Conservation (phyloP, 2,797 vertebrate genomes). For the Oreochromis mossambicus region DNA sequence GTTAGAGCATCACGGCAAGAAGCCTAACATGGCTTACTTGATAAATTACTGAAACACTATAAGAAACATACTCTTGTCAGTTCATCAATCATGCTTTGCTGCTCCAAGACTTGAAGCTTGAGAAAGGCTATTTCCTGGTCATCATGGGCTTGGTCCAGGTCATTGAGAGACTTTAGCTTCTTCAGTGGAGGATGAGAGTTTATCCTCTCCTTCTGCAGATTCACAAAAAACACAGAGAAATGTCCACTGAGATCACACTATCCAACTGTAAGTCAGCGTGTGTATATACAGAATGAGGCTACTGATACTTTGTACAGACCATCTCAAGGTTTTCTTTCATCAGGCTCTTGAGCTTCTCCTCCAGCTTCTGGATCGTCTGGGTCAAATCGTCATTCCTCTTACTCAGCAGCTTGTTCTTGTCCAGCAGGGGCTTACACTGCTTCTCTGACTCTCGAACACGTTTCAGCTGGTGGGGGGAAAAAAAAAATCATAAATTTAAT, state of each 20-base stretch:
- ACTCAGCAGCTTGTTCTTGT: conserved; percentile 93
- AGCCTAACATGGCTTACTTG: background rate
- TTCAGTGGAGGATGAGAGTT: conserved; percentile 91
- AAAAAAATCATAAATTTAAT: background rate
- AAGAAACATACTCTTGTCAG: conserved; percentile 85
- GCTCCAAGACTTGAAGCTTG: conserved; percentile 97
- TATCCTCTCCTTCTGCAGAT: conserved; percentile 90
- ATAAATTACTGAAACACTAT: background rate
- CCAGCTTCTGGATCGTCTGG: conserved; percentile 90
- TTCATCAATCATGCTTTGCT: conserved; percentile 98
- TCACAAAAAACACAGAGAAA: background rate
- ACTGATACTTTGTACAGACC: conserved; percentile 73
- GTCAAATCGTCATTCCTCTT: conserved; percentile 96
- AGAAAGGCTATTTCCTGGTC: conserved; percentile 97
- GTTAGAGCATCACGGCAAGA: background rate
- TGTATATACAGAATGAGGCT: background rate
- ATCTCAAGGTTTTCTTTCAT: conserved; percentile 95
- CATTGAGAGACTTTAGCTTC: conserved; percentile 96
- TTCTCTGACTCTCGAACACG: conserved; percentile 94
- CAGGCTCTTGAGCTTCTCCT: conserved; percentile 90
- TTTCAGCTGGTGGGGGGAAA: conserved; percentile 79
- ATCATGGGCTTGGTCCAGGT: conserved; percentile 95
- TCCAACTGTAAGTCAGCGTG: background rate
- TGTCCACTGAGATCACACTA: background rate
- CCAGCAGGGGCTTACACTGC: conserved; percentile 94